Conservation (phyloP, 2,888 invertebrate species). For the Nemotelus pantherinus region DNA sequence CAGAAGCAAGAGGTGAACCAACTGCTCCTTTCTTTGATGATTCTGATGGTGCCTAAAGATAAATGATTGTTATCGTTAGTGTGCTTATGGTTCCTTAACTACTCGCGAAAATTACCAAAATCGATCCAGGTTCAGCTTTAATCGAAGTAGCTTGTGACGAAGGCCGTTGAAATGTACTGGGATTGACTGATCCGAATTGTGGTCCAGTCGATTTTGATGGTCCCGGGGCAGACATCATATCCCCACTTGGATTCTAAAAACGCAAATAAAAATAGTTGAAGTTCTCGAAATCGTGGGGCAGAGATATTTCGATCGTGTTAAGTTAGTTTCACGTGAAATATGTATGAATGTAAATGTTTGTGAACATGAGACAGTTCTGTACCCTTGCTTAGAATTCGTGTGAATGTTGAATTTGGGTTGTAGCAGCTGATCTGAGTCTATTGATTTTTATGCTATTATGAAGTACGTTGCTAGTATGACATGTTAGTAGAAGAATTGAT, state of each 20-base stretch:
- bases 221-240: conserved; percentile 36
- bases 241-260: conserved; percentile 32
- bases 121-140: conserved; percentile 62
- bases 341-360: conserved; percentile 15
- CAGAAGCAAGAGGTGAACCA: conserved; percentile 64
- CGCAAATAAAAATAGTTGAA: conserved; percentile 24
- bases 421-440: not conserved
- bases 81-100: not conserved
- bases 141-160: conserved; percentile 61
- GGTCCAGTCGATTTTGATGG: conserved; percentile 24
- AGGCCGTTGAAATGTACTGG: conserved; percentile 52
- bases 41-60: conserved; percentile 68
- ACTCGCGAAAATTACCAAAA: conserved; percentile 54
- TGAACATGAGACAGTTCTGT: not conserved
- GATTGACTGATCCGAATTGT: not conserved
- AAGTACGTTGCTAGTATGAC: too few relatives aligned
- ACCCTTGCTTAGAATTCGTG: not conserved
- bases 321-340: not conserved
- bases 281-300: not conserved
- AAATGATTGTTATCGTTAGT: not conserved
- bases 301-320: not conserved
- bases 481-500: too few relatives aligned
- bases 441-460: too few relatives aligned
- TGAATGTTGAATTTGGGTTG: not conserved
- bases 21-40: conserved; percentile 69